A percentile compares a stretch with the other conserved stretches of the same genome.
Evolutionary conservation across 1,140 invertebrate species (phyloP).

Genomic region (Eriosoma lanigerum): DNA sequence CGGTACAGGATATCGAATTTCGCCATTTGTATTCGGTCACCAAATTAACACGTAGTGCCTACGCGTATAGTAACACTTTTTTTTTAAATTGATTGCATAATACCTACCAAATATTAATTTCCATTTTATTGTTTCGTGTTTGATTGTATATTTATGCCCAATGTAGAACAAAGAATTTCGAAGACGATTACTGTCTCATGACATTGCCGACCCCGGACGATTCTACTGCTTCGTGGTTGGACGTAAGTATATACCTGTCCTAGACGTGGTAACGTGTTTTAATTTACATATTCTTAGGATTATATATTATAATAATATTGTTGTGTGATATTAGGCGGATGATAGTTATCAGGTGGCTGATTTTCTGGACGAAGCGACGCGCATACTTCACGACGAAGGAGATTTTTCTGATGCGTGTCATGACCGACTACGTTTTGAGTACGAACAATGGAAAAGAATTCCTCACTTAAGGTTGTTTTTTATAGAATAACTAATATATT

Average conservation of each 20-base stretch:
- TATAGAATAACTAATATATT: neutral
- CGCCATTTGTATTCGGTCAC: no score
- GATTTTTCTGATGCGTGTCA: constrained; percentile 15
- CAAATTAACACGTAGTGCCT: no score
- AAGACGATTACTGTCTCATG: neutral
- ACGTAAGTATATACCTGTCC: constrained; percentile 4
- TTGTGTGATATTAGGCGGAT: constrained; percentile 12
- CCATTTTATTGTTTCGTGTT: no score
- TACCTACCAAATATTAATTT: no score
- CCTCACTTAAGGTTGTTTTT: constrained; percentile 37
- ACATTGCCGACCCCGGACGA: constrained; percentile 13
- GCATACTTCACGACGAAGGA: constrained; percentile 23
- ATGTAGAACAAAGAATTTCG: neutral
- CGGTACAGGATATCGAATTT: no score
- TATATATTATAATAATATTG: neutral
- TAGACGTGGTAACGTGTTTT: no score
- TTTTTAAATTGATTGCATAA: no score
- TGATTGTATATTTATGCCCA: no score
- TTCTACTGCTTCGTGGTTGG: constrained; percentile 42
- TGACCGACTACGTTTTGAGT: neutral
- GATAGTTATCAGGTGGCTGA: neutral
- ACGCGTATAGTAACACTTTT: no score
- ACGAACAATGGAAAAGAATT: constrained; percentile 44
- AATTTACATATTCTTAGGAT: no score
- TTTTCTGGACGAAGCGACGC: constrained; percentile 19